Conservation (phyloP, 92 coral and sea anemone genomes). For the Umimayanthus chanpuru region DNA sequence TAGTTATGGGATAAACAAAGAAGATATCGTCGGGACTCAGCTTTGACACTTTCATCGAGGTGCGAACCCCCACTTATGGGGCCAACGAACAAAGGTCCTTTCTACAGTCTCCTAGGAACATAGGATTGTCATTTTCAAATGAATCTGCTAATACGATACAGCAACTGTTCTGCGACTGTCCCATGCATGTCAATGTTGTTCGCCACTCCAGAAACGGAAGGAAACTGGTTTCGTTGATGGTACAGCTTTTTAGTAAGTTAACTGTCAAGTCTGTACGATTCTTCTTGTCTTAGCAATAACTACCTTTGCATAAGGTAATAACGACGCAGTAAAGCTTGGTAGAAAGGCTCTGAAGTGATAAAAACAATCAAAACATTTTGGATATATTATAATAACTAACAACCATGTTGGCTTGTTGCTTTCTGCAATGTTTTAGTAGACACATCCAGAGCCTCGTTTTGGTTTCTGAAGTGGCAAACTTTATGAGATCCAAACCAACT, state of each 20-base stretch:
- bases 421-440: background rate
- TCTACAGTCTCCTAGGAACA: background rate
- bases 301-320: background rate
- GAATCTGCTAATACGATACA: background rate
- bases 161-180: background rate
- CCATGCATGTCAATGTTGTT: background rate
- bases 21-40: background rate
- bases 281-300: background rate
- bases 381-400: no score
- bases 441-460: background rate
- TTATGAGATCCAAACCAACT: background rate
- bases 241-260: background rate
- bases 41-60: background rate
- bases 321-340: background rate
- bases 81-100: no score
- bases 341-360: background rate
- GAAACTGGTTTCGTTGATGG: background rate
- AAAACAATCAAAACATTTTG: no score
- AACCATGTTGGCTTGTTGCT: background rate
- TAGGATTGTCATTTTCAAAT: background rate
- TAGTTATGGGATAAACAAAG: no score
- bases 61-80: background rate
- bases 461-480: background rate
- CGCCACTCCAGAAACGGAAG: background rate
- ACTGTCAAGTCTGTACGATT: background rate